Evolutionary conservation across 2,888 invertebrate genomes (phyloP).

Genomic region (Salpingus planirostris): DNA sequence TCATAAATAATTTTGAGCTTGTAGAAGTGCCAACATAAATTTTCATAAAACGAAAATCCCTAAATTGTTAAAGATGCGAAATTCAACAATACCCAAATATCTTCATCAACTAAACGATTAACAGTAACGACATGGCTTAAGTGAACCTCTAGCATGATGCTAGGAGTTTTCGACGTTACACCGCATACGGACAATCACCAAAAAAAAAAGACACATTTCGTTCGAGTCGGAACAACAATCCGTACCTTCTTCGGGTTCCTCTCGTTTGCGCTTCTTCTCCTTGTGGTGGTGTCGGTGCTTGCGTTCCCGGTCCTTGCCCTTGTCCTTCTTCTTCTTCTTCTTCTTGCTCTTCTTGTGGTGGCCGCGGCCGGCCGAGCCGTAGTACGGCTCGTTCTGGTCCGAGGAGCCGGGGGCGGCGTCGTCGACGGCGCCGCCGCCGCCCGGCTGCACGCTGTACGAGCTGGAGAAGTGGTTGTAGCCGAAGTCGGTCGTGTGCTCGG

Average conservation of each 20-base stretch:
- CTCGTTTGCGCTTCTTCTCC: conserved; percentile 54
- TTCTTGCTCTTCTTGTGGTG: conserved; percentile 66
- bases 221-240: conserved; percentile 4
- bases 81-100: too few species aligned
- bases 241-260: conserved; percentile 47
- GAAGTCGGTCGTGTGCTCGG: conserved; percentile 46
- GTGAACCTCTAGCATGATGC: too few species aligned
- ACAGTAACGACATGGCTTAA: too few species aligned
- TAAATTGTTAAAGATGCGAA: too few species aligned
- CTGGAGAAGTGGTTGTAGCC: conserved; percentile 11
- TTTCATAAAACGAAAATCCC: too few species aligned
- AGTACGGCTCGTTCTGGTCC: conserved; percentile 31
- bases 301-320: conserved; percentile 56
- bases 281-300: conserved; percentile 65
- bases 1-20: too few species aligned
- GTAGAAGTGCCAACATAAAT: too few species aligned
- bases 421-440: conserved; percentile 10
- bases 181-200: too few species aligned
- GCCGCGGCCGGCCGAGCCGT: conserved; percentile 24
- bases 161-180: conserved; percentile 2
- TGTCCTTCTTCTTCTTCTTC: conserved; percentile 70
- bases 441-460: conserved; percentile 25
- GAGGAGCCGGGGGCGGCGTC: conserved; percentile 7
- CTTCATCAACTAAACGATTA: too few species aligned
- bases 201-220: conserved; percentile 2